Evolutionary conservation across 2,113 vertebrate genomes (phyloP).

Genomic region (Nipponia nippon): DNA sequence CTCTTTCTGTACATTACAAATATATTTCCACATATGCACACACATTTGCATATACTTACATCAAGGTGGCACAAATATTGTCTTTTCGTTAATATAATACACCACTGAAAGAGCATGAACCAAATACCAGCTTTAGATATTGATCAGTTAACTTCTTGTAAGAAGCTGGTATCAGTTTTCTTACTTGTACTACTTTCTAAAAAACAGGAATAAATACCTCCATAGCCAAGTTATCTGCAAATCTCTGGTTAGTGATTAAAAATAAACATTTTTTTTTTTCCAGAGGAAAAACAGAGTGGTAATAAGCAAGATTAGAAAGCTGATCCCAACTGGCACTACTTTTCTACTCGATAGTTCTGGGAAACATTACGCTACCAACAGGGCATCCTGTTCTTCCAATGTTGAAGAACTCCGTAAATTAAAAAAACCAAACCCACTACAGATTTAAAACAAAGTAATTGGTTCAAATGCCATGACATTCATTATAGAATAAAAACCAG

Average conservation of each 20-base stretch:
- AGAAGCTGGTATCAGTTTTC: neutral
- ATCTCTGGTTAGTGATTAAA: neutral
- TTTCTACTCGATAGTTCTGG: neutral
- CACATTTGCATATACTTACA: neutral
- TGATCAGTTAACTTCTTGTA: neutral
- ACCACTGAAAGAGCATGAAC: neutral
- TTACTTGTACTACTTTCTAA: neutral
- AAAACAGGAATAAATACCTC: neutral
- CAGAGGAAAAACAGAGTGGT: neutral
- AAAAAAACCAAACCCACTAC: neutral
- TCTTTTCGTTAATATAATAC: neutral
- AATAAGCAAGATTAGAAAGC: neutral
- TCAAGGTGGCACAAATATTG: neutral
- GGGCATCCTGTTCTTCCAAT: neutral
- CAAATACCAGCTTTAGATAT: neutral
- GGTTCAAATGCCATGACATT: neutral
- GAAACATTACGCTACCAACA: neutral
- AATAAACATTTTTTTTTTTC: neutral
- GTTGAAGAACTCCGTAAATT: neutral
- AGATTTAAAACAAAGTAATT: neutral
- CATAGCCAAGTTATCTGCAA: neutral
- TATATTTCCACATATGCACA: neutral
- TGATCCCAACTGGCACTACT: neutral
- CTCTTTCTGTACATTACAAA: neutral
- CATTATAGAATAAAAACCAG: rapidly evolving